Base-by-base conservation (phyloP, 2,113 vertebrate genomes). In the Fukomys damarensis region DNA sequence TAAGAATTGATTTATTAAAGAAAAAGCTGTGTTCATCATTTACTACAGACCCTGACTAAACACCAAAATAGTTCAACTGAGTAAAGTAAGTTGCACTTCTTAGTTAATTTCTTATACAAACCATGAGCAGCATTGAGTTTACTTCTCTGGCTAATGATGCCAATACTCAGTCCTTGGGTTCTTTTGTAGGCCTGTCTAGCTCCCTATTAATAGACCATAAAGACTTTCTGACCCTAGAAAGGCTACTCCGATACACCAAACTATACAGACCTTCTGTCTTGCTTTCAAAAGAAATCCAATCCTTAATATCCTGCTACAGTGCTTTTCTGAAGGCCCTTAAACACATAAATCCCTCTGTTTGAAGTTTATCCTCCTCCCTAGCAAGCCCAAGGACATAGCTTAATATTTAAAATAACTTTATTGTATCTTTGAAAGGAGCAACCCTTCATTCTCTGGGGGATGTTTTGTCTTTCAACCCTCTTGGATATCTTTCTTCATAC, bases 401-500 rank as follows among this genome's bases (percentile, higher is more conserved):
- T 76, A 74, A 26, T 70, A 94, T 72, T 65, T 59, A 84, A 89
- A 95, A 92, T 28, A 86, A 94, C 32, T 56, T 72, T 43, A 58
- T 74, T 41, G 5, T 26, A 89, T 65, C 41, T 91, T 70, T 97
- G 43, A 74, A 92, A 95, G 59, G 10, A 79, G 56, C 54, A 79
- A 66, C 19, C 26, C 30, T 91, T 92, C 89, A 86, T 63, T 96
- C 46, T 86, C 77, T 88, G 61, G 38, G 41, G 66, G 66, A 59
- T 74, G 19, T 38, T 20, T 43, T 89, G 80, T 12, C 81, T 97
- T 96, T 90, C 89, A 96, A 86, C 14, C 30, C 74, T 91, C 83
- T 93, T 41, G 35, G 30, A 38, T 86, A 92, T 22, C 77, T 89
- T 91, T 95, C 70, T 96, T 93, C 86, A 97, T 87, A 88, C 95